These are phyloP conservation scores for Sisor rabdophorus DNA, from an alignment of 2,113 vertebrate species.

Conservation along the genomic window DNA sequence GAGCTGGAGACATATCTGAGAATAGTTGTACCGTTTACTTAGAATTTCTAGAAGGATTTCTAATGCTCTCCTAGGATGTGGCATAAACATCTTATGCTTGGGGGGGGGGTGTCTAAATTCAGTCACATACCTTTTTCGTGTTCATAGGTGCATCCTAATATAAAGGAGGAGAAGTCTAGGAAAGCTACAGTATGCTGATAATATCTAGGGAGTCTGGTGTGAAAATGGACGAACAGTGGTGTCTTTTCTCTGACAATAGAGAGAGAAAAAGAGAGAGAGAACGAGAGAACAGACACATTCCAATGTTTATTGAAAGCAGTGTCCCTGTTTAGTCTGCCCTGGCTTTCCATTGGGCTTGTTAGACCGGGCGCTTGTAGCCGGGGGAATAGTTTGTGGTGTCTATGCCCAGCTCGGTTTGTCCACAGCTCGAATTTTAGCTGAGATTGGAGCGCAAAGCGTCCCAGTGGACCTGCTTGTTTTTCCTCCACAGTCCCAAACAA, in stretches of 20 bases:
- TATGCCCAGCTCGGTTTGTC: constrained; percentile 40
- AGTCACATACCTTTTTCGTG: not conserved
- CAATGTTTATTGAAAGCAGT: constrained; percentile 44
- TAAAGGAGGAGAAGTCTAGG: not conserved
- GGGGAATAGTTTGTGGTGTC: constrained; percentile 33
- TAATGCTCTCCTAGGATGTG: not conserved
- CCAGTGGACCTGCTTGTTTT: constrained; percentile 42
- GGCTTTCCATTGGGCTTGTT: constrained; percentile 40
- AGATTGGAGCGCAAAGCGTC: constrained; percentile 37
- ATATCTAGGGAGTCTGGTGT: not conserved
- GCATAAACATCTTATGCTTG: not conserved
- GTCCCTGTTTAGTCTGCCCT: constrained; percentile 37
- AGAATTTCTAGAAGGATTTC: not conserved
- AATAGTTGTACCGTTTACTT: not conserved
- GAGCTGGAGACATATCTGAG: not conserved
- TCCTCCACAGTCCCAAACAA: constrained; percentile 39
- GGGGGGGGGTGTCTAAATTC: too few species aligned
- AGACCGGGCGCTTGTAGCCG: constrained; percentile 32
- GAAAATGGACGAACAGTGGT: constrained; percentile 3
- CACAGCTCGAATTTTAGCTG: constrained; percentile 40
- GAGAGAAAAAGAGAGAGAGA: not conserved
- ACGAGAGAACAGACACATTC: constrained; percentile 31
- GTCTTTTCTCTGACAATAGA: constrained; percentile 1
- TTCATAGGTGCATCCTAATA: not conserved
- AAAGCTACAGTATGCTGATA: not conserved